Conservation (phyloP, 1,140 invertebrate species). For the Drosophila triauraria region DNA sequence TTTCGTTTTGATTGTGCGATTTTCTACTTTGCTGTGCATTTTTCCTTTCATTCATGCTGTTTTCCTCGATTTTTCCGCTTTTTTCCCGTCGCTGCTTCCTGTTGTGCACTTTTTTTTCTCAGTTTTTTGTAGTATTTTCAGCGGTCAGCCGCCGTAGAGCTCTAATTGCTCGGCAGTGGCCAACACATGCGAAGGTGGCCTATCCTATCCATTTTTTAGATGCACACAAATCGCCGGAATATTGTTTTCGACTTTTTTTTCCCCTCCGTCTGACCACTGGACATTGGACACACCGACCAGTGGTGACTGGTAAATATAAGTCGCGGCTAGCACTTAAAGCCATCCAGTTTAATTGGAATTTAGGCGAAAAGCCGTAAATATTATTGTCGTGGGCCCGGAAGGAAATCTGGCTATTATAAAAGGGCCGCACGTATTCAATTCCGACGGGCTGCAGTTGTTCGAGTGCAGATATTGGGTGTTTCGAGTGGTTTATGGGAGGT, state of each 20-base stretch:
- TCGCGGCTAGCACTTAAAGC: constrained; percentile 58
- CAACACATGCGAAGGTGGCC: constrained; percentile 63
- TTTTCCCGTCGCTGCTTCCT: constrained; percentile 26
- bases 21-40: constrained; percentile 74
- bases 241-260: constrained; percentile 58
- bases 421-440: constrained; percentile 52
- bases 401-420: constrained; percentile 33
- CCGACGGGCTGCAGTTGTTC: constrained; percentile 31
- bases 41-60: constrained; percentile 42
- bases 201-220: constrained; percentile 52
- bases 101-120: constrained; percentile 27
- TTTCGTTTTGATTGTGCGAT: constrained; percentile 80
- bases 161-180: constrained; percentile 74
- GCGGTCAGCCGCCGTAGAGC: constrained; percentile 68
- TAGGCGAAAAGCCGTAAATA: constrained; percentile 77
- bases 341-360: constrained; percentile 79
- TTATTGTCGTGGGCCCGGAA: constrained; percentile 49
- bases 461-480: constrained; percentile 64
- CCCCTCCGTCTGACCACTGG: background rate
- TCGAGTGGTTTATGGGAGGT: constrained; percentile 54
- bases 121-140: constrained; percentile 23
- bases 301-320: constrained; percentile 28
- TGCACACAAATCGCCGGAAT: constrained; percentile 73
- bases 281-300: constrained; percentile 5
- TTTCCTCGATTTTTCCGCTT: constrained; percentile 26